Conservation (phyloP, 1,140 invertebrate genomes). For the Eurosta solidaginis region DNA sequence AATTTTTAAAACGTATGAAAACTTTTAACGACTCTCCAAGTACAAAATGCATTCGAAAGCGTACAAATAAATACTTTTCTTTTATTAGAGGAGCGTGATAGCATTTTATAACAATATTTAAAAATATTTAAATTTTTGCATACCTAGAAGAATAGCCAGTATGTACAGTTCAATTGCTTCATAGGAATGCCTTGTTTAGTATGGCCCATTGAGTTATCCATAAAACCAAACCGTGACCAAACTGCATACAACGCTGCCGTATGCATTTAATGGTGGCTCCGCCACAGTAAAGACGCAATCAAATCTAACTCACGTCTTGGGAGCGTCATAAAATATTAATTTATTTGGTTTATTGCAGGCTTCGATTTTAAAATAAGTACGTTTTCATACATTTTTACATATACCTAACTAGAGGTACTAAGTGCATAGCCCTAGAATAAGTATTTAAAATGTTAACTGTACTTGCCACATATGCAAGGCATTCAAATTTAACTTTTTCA, state of each 20-base stretch:
- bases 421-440: background rate
- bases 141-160: background rate
- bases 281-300: background rate
- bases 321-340: conserved; percentile 55
- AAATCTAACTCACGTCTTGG: conserved; percentile 42
- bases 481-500: background rate
- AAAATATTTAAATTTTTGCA: background rate
- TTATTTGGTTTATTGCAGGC: conserved; percentile 44
- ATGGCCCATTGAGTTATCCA: background rate
- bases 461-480: background rate
- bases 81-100: too few species aligned
- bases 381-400: too few species aligned
- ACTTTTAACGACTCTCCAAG: too few species aligned
- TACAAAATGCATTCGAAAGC: too few species aligned
- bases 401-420: too few species aligned
- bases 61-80: too few species aligned
- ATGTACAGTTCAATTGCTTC: background rate
- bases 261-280: background rate
- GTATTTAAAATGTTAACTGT: background rate
- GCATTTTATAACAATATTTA: too few species aligned
- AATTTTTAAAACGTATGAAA: too few species aligned
- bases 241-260: background rate
- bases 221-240: background rate
- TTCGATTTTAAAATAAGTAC: conserved; percentile 32
- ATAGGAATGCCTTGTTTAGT: background rate